Conservation (phyloP, 2,113 vertebrate genomes). For the Ammodramus savannarum region DNA sequence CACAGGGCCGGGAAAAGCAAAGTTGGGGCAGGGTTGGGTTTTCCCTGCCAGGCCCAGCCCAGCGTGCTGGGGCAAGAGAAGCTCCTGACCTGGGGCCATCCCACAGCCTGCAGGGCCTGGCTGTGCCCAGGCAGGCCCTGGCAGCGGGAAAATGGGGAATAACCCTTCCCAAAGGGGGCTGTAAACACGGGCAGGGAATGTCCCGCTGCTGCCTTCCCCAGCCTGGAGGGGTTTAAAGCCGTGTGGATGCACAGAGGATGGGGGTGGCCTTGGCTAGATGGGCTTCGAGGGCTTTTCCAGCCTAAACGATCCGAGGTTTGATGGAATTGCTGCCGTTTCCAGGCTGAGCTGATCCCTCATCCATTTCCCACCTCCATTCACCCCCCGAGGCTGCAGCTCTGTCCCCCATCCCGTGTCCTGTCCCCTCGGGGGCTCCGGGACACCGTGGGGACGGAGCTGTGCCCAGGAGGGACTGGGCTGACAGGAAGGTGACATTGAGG, state of each 20-base stretch:
- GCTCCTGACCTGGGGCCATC: neutral
- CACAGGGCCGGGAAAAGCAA: accelerated
- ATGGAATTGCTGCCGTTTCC: accelerated
- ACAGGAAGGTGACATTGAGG: accelerated
- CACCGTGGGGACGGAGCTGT: accelerated
- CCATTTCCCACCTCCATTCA: accelerated
- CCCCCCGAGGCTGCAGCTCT: neutral
- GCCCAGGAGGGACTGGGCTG: accelerated
- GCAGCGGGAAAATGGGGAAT: neutral
- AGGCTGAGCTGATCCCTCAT: neutral
- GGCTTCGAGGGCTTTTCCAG: neutral
- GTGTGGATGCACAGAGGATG: accelerated
- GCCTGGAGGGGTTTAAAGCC: neutral
- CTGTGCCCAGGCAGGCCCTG: neutral
- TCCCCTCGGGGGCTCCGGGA: neutral
- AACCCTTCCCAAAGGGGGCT: neutral
- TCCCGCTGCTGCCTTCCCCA: neutral
- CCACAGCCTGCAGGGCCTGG: accelerated
- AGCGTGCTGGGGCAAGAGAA: accelerated
- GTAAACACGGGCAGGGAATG: neutral
- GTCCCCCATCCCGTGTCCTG: neutral
- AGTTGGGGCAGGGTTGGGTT: neutral
- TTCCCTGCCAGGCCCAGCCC: neutral
- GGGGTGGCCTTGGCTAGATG: neutral
- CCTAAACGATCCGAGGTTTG: accelerated